A percentile compares a stretch with the other conserved stretches of the same genome.
phyloP scores from a whole-genome alignment of 2,888 invertebrate species.

The Sussaba pulchella region DNA sequence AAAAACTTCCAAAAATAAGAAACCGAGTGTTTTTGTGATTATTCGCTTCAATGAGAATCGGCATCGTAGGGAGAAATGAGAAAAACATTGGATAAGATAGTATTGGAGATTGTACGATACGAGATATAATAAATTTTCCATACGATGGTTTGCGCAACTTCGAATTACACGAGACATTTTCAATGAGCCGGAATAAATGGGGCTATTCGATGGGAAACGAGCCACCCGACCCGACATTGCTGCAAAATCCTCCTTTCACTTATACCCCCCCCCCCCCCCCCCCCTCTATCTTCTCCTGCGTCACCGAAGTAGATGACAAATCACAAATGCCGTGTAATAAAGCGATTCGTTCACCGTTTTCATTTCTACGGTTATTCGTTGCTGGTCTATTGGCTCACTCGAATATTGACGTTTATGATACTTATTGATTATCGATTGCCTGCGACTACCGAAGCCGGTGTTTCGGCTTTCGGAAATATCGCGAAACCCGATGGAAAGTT shows the following conservation, averaged over 20 bases:
- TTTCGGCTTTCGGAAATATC: neutral
- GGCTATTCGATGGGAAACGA: slow-evolving; percentile 34
- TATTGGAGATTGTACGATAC: slow-evolving; percentile 6
- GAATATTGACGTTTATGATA: slow-evolving; percentile 40
- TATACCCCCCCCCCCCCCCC: neutral
- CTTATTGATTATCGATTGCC: slow-evolving; percentile 23
- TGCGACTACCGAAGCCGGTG: neutral
- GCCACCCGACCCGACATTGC: slow-evolving; percentile 20
- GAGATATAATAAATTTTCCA: slow-evolving; percentile 19
- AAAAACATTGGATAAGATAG: neutral
- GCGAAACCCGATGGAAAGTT: no score
- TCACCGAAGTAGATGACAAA: slow-evolving; percentile 47
- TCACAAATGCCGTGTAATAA: slow-evolving; percentile 36
- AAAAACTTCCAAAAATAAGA: no score
- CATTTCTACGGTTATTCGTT: neutral
- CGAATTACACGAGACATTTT: slow-evolving; percentile 44
- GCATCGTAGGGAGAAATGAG: neutral
- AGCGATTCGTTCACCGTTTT: slow-evolving; percentile 31
- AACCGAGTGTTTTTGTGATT: neutral
- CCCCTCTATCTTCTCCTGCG: neutral
- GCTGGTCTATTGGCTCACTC: slow-evolving; percentile 35
- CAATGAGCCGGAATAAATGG: slow-evolving; percentile 59
- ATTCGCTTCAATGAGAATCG: slow-evolving; percentile 22
- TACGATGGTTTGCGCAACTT: slow-evolving; percentile 38
- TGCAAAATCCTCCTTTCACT: neutral